These are phyloP conservation scores for Dreissena rostriformis DNA, from an alignment of 1,140 invertebrate genomes.

Conservation along the genomic window DNA sequence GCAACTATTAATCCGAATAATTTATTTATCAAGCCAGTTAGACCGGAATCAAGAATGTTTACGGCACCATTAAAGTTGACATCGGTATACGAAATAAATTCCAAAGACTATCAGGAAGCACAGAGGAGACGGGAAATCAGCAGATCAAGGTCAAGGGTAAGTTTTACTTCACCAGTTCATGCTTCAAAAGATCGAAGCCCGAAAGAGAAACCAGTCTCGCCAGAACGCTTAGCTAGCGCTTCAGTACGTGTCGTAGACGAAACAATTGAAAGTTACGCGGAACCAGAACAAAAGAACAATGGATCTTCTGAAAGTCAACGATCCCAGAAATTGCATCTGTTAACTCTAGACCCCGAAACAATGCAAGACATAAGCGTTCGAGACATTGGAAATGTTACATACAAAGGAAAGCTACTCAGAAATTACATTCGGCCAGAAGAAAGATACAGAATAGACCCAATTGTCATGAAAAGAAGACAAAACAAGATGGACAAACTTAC, in stretches of 20 bases:
- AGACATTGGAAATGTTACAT: neutral
- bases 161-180: conserved; percentile 11
- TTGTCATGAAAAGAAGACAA: conserved; percentile 43
- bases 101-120: conserved; percentile 46
- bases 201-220: neutral
- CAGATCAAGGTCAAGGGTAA: conserved; percentile 35
- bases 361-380: conserved; percentile 12
- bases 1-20: neutral
- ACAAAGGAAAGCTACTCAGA: conserved; percentile 16
- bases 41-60: neutral
- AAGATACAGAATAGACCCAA: conserved; percentile 43
- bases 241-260: neutral
- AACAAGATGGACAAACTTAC: conserved; percentile 50
- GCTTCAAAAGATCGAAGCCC: neutral
- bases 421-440: conserved; percentile 49
- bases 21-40: neutral
- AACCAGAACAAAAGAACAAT: neutral
- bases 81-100: conserved; percentile 42
- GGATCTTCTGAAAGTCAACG: neutral
- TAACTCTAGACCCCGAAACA: conserved; percentile 39
- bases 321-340: neutral
- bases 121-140: conserved; percentile 21
- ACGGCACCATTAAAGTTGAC: conserved; percentile 11
- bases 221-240: neutral
- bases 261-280: neutral